Conservation (phyloP, 2,113 vertebrate genomes). For the Argyrosomus japonicus region DNA sequence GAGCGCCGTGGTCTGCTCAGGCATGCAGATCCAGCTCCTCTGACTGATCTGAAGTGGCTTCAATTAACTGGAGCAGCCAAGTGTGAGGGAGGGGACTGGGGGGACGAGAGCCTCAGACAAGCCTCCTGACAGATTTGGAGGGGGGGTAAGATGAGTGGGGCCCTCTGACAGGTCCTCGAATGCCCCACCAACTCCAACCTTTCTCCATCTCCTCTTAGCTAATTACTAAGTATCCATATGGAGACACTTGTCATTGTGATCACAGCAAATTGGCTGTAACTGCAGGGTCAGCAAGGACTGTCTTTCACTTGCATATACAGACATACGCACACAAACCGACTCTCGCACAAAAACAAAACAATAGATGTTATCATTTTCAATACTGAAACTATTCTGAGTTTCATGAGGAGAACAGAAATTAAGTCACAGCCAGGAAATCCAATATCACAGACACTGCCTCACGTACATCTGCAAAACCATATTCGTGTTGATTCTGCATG, state of each 20-base stretch:
- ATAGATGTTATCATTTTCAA: conserved; percentile 18
- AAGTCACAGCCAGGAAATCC: conserved; percentile 30
- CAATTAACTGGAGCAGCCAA: conserved; percentile 77
- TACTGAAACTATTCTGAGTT: conserved; percentile 28
- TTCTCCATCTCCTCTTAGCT: conserved; percentile 65
- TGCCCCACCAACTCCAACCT: conserved; percentile 51
- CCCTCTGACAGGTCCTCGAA: conserved; percentile 65
- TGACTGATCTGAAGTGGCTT: conserved; percentile 76
- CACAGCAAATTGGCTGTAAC: conserved; percentile 69
- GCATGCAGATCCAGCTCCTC: conserved; percentile 61
- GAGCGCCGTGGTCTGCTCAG: conserved; percentile 53
- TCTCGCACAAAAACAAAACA: conserved; percentile 1
- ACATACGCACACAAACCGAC: not conserved
- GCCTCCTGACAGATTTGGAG: conserved; percentile 60
- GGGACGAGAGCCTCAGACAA: conserved; percentile 37
- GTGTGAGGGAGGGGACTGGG: conserved; percentile 66
- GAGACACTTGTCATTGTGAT: conserved; percentile 71
- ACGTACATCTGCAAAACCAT: conserved; percentile 18
- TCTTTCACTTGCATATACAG: not conserved
- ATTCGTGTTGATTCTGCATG: conserved; percentile 38
- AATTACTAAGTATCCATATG: conserved; percentile 71
- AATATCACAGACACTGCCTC: conserved; percentile 32
- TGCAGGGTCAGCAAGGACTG: conserved; percentile 51
- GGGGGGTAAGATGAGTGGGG: conserved; percentile 26
- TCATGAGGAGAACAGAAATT: conserved; percentile 8